Evolutionary conservation across 2,113 vertebrate species (phyloP), one percentile per base, ranked within the genome.

Genomic region (Pseudorasbora parva): DNA sequence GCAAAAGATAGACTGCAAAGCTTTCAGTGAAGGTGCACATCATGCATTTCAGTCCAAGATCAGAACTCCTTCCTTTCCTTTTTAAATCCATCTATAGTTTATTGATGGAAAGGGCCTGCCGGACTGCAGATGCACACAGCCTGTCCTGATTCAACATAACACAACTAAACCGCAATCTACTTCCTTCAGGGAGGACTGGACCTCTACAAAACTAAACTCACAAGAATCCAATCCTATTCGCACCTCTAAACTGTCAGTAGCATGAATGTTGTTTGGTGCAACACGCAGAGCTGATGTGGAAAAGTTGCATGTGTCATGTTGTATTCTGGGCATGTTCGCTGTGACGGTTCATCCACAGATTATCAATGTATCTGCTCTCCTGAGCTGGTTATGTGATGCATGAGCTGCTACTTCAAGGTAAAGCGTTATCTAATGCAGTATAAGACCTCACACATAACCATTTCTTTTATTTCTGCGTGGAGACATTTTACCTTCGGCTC

Each of bases 241-340:
- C 21, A 45, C 15, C 21, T 23, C 11, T 21, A 23, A 45, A 23
- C 14, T 6, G 66, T 15, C 68, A 23, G 2, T 45, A 72, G 23
- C 17, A 33, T 27, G 27, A 14, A 11, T 68, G 37, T 41, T 21
- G 41, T 72, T 2, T 25, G 69, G 25, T 12, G 21, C 21, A 4
- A 14, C n/a, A 79, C 7, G 12, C 23, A 17, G 47, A 78, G 43
- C 54, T 60, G 37, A 78, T 59, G 77, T 45, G 23, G 21, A 56
- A 80, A 81, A 81, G 78, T 64, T 79, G 77, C 25, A 56, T 37
- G 47, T 68, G 59, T 43, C 76, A 14, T 33, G 62, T 54, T 81
- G 43, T 37, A 81, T 71, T 54, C 79, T 33, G 47, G 8, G 45
- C 62, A 81, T 81, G 62, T 81, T 21, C 51, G 27, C 60, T 54